phyloP scores from a whole-genome alignment of 2,797 vertebrate genomes.

The Coccyzus lansbergi region DNA sequence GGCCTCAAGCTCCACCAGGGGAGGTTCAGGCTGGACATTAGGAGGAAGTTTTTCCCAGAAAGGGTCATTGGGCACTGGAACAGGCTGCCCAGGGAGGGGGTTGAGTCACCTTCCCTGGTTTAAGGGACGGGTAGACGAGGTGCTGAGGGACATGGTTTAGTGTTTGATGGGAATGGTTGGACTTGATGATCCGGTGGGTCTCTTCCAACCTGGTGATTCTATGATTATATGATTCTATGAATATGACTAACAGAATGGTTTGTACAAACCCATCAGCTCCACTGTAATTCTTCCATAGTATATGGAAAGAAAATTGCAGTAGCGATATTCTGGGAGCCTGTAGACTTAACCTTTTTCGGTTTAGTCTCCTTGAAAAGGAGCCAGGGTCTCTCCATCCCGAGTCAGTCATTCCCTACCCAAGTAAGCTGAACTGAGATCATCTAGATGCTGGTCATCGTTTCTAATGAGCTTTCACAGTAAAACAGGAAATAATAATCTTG shows the following conservation, averaged over 20 bases:
- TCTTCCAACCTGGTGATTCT: too few species aligned
- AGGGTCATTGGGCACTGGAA: too few species aligned
- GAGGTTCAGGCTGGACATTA: too few species aligned
- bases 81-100: too few species aligned
- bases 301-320: conserved; percentile 56
- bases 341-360: conserved; percentile 40
- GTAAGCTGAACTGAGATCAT: conserved; percentile 70
- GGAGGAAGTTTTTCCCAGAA: too few species aligned
- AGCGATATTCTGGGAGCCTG: conserved; percentile 50
- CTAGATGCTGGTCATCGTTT: conserved; percentile 67
- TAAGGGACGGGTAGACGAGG: too few species aligned
- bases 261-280: conserved; percentile 27
- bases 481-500: conserved; percentile 72
- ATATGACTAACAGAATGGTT: conserved; percentile 27
- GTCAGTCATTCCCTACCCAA: conserved; percentile 61
- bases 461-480: conserved; percentile 64
- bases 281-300: conserved; percentile 19
- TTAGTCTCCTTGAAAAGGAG: conserved; percentile 62
- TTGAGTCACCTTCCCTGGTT: too few species aligned
- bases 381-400: conserved; percentile 47
- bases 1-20: too few species aligned
- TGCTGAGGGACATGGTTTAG: too few species aligned
- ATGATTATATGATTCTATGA: too few species aligned
- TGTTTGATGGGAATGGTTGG: too few species aligned
- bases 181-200: too few species aligned